Evolutionary conservation across 1,140 invertebrate genomes (phyloP), one percentile per base, ranked within the genome.

Genomic region (Arion vulgaris): DNA sequence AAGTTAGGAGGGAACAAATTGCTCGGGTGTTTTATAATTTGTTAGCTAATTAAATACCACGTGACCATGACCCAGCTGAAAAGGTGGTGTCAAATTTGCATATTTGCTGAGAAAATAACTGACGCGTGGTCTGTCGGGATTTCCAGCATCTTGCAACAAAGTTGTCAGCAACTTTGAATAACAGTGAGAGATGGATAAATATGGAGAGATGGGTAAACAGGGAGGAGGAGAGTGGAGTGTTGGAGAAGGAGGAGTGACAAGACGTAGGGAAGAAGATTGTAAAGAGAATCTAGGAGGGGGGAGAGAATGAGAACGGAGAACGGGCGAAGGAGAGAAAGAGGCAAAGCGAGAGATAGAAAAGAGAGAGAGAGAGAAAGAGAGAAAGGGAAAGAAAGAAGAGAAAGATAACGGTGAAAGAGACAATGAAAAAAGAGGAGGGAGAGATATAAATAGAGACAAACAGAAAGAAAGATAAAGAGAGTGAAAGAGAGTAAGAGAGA

Each of bases 11-110:
- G n/a, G 2, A 4, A 7, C 62, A 66, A 66, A 66, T 66, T 28
- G 17, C 1, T 4, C n/a, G 5, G 62, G n/a, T 32, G 62, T 66
- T 66, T 66, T 66, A 34, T 66, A 66, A 66, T 66, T 66, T 66
- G 62, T 66, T 66, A 34, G 32, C 62, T 32, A 66, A 66, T 66
- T 32, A 66, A 66, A 66, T n/a, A 66, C 32, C 62, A 32, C 62
- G n/a, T 66, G 62, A 17, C 5, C n/a, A 7, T 28, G 62, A 32
- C 7, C 28, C 28, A 7, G 1, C n/a, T 66, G 62, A 66, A 66
- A 28, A 32, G 62, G 62, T 28, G 62, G 28, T 66, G 62, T 32
- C 28, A 66, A 66, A 66, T 66, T 66, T 66, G 62, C 62, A 66
- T 66, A 66, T 66, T 66, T 66, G n/a, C n/a, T 66, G 62, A 32